phyloP scores from a whole-genome alignment of 2,888 invertebrate genomes.

The Acleris literana region DNA sequence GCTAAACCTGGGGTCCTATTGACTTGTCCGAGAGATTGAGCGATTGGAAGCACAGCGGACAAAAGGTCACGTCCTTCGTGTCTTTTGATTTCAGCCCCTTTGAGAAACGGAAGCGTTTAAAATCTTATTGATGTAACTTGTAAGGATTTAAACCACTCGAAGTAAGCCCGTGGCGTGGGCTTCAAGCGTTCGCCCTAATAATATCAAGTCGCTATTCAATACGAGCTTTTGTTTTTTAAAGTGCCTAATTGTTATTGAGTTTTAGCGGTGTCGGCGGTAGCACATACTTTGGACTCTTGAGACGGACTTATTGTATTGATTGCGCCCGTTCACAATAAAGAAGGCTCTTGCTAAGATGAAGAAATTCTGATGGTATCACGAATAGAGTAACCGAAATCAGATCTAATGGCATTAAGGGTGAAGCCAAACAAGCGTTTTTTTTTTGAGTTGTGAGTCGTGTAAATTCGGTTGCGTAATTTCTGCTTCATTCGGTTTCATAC shows the following conservation, averaged over 20 bases:
- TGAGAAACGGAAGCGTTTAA: constrained; percentile 26
- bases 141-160: constrained; percentile 31
- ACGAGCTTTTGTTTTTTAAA: constrained; percentile 32
- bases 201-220: constrained; percentile 31
- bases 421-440: too few relatives aligned
- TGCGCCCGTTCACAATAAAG: background rate
- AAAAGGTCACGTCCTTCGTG: constrained; percentile 31
- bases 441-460: too few relatives aligned
- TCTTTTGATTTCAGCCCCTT: constrained; percentile 26
- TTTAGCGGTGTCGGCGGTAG: constrained; percentile 21
- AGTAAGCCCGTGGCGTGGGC: constrained; percentile 27
- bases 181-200: constrained; percentile 29
- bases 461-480: too few relatives aligned
- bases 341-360: too few relatives aligned
- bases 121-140: constrained; percentile 32
- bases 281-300: constrained; percentile 12
- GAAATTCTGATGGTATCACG: too few relatives aligned
- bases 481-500: too few relatives aligned
- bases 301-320: constrained; percentile 24
- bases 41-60: constrained; percentile 40
- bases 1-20: constrained; percentile 41
- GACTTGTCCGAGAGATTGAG: constrained; percentile 44
- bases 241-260: constrained; percentile 28
- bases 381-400: too few relatives aligned
- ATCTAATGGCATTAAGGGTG: too few relatives aligned